Base-by-base conservation (phyloP, 2,113 vertebrate species). In the Orthochromis indermauri region DNA sequence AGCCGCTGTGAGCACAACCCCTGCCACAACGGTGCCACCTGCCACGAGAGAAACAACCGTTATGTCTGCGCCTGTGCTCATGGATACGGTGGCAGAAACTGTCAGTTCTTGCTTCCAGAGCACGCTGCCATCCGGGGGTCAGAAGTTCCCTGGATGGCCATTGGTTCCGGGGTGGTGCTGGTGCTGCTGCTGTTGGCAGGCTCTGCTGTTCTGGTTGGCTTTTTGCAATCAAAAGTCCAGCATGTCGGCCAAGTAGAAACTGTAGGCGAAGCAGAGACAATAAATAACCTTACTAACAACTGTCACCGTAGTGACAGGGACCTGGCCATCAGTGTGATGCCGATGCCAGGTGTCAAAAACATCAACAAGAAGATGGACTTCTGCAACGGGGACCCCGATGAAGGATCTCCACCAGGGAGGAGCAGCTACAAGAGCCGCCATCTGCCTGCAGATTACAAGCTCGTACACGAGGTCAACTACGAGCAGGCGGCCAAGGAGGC, bases 321-420 rank as follows among this genome's bases (percentile, higher is more conserved):
- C 95, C 92, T 97, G 90, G 96, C 97, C 1, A 96, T 98, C 84
- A 97, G 88, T 8, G 54, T 98, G 86, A 96, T 98, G 11, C 97
- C 97, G 31, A 95, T 97, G 71, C 96, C 97, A 1, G 98, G 98
- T 61, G 97, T 99, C 90, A 99, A 99, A 96, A 99, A 99, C 88
- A 99, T 98, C 61, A 99, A 99, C 93, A 99, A 99, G 96, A 99
- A 99, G 96, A 97, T 97, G 80, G 99, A 99, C 96, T 88, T 96
- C 97, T 91, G 97, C 97, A n/a, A 97, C 83, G 21, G 84, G 86
- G 93, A 97, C 95, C 83, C 98, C 78, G 95, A 97, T 2, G 98
- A 99, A 85, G 96, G 97, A 4, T 97, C 97, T 86, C 97, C 98
- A 84, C 96, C 97, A 2, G 97, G 97, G 80, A 97, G 97, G 94